A percentile compares a stretch with the other conserved stretches of the same genome.
Conservation (phyloP, 2,797 vertebrate genomes). For the Rousettus madagascariensis region DNA sequence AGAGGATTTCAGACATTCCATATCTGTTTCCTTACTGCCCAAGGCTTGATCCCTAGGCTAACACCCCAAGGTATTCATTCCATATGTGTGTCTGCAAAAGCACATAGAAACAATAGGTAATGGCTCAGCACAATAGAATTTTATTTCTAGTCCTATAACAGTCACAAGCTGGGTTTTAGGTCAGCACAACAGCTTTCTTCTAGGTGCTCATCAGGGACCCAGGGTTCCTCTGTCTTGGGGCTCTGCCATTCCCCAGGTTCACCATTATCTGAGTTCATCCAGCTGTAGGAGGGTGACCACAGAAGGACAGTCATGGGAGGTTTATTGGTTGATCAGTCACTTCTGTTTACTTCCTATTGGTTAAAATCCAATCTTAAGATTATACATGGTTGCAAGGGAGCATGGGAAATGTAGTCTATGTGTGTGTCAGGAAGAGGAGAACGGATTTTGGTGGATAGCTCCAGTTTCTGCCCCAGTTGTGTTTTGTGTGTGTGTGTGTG, state of each 20-base stretch:
- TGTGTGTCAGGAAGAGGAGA: neutral
- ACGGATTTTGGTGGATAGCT: neutral
- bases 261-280: neutral
- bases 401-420: neutral
- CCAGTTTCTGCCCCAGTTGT: neutral
- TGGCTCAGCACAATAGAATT: neutral
- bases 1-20: neutral
- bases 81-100: neutral
- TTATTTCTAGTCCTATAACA: neutral
- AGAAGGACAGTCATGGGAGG: neutral
- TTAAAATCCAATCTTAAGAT: neutral
- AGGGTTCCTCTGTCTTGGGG: neutral
- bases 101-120: neutral
- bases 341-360: neutral
- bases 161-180: neutral
- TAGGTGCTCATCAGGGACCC: neutral
- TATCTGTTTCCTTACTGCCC: neutral
- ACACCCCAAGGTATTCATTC: neutral
- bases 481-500: no score
- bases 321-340: neutral
- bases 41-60: neutral
- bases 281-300: neutral
- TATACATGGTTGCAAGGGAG: neutral
- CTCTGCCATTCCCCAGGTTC: neutral
- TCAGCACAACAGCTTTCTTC: neutral